Percentiles rank a stretch among this genome's conserved stretches.
Conservation (phyloP, 1,140 invertebrate species). For the Hesperophylax magnus region DNA sequence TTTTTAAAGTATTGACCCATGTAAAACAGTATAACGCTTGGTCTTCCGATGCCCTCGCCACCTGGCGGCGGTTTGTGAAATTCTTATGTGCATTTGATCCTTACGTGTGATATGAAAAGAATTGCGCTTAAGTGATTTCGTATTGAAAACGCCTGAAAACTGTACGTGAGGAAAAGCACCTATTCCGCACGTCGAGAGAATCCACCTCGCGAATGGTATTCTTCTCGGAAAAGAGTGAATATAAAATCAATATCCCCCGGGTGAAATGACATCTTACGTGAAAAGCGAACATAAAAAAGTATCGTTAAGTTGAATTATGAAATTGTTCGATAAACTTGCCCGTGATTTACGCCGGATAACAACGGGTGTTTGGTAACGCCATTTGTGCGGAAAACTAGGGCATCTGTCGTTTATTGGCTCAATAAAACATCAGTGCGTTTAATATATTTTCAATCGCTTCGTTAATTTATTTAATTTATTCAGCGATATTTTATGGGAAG, state of each 20-base stretch:
- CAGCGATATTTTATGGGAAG: no score
- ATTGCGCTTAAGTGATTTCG: conserved; percentile 31
- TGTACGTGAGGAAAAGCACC: no score
- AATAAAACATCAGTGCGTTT: no score
- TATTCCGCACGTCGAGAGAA: no score
- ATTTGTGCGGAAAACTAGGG: no score
- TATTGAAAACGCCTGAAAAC: neutral
- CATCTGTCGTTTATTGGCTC: no score
- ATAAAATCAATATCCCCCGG: conserved; percentile 9
- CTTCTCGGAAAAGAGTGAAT: neutral
- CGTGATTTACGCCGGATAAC: conserved; percentile 3
- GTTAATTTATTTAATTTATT: no score
- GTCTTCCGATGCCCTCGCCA: neutral
- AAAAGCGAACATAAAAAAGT: conserved; percentile 29
- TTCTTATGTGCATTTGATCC: conserved; percentile 25
- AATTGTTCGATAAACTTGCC: conserved; percentile 13
- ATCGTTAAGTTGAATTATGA: conserved; percentile 14
- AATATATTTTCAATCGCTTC: no score
- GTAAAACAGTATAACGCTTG: no score
- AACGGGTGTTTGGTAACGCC: no score
- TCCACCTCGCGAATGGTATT: neutral
- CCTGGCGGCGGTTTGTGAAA: conserved; percentile 1
- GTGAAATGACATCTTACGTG: conserved; percentile 22
- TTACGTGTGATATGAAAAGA: conserved; percentile 24
- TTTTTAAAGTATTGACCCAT: no score